A percentile compares a stretch with the other conserved stretches of the same genome.
phyloP scores from a whole-genome alignment of 2,113 vertebrate genomes.

The Parotia lawesii region DNA sequence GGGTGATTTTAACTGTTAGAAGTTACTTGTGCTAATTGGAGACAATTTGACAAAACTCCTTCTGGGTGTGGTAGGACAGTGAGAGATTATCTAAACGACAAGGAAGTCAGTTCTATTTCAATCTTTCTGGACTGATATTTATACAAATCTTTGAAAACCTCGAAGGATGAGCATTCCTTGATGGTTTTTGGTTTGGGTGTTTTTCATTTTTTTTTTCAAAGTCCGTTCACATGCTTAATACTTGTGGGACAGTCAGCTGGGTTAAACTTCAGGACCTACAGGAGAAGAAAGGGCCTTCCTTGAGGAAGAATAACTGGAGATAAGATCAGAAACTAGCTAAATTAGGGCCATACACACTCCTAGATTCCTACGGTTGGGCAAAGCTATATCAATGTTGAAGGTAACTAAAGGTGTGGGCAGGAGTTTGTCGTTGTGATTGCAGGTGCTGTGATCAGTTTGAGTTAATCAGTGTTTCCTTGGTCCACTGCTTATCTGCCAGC shows the following conservation, averaged over 20 bases:
- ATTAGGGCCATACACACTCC: neutral
- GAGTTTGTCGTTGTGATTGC: neutral
- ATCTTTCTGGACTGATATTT: neutral
- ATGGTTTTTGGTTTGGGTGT: fast-evolving
- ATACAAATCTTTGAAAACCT: neutral
- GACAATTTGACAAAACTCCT: neutral
- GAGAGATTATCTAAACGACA: neutral
- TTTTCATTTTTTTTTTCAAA: neutral
- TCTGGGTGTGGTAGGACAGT: neutral
- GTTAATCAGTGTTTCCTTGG: neutral
- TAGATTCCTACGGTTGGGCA: neutral
- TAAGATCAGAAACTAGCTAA: neutral
- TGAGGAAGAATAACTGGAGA: neutral
- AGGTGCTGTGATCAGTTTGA: neutral
- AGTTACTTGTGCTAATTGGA: neutral
- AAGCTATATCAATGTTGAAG: neutral
- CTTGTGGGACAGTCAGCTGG: neutral
- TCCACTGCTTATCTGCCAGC: neutral
- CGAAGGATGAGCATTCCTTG: neutral
- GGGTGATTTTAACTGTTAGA: neutral
- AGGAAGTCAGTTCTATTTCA: neutral
- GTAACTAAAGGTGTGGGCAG: neutral
- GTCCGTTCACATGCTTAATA: neutral
- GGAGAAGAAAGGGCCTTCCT: neutral
- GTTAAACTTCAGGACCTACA: neutral